Evolutionary conservation across 2,797 vertebrate species (phyloP), one percentile per base, ranked within the genome.

Genomic region (Melanotaenia nigrans): DNA sequence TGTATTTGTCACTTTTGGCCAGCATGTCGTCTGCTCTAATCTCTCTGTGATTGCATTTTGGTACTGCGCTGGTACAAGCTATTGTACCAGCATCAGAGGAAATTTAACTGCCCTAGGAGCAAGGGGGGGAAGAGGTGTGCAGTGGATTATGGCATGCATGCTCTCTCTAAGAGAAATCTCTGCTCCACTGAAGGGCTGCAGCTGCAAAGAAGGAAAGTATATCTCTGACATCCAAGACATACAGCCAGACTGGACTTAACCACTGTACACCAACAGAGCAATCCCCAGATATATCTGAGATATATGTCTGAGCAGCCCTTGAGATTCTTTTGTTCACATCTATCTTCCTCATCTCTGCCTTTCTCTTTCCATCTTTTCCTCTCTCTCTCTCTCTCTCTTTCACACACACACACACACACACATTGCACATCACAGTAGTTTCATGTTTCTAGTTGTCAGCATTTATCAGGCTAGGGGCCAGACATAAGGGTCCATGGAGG

Each of bases 391-490:
- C 42, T n/a, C 47, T 13, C 25, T 11, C 42, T 56, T 58, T 56
- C 65, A 67, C 54, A 33, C 24, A 65, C 53, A 24, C 24, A 65
- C 53, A 24, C 67, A 81, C 20, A 71, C 9, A 28, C 67, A 14
- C 42, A 20, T 33, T 77, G 78, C 79, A 77, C 73, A 79, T 90
- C 82, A 85, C 78, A 78, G 79, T 51, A 40, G 87, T 87, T 84
- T 90, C 82, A 71, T 82, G 81, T 92, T 94, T 91, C 88, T 76
- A 68, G 61, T 71, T 82, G 88, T 94, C 91, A 92, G 93, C 92
- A 62, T 90, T 92, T 93, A 85, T 91, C 86, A 84, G 85, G 71
- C 85, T 76, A 76, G 83, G 61, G 88, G 78, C 83, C 79, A 85
- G 90, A 87, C 87, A 60, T 64, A 36, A 77, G 78, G 74, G 80